A percentile compares a stretch with the other conserved stretches of the same genome.
Evolutionary conservation across 2,797 vertebrate genomes (phyloP).

Genomic region (Cichlasoma orientale): DNA sequence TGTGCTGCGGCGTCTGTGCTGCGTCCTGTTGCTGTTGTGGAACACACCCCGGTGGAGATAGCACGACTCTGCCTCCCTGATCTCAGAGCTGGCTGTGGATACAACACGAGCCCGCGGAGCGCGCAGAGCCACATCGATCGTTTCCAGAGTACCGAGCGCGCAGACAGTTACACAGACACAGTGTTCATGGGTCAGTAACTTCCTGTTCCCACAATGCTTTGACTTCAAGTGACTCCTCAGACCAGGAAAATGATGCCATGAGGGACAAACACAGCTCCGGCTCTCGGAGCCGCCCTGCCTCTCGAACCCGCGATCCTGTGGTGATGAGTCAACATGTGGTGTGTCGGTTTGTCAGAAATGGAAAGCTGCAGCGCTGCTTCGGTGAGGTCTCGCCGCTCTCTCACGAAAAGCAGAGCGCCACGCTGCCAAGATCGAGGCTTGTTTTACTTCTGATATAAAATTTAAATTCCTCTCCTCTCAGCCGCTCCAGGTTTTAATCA

Average conservation of each 20-base stretch:
- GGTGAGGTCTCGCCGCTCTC: conserved; percentile 9
- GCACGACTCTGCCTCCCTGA: conserved; percentile 48
- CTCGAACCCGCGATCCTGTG: not conserved
- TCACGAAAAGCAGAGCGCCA: conserved; percentile 14
- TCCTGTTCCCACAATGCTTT: not conserved
- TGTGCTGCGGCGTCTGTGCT: no score
- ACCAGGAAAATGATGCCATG: not conserved
- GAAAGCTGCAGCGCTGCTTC: not conserved
- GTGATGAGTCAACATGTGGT: not conserved
- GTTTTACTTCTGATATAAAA: conserved; percentile 33
- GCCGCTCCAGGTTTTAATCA: conserved; percentile 53
- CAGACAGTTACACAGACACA: conserved; percentile 6
- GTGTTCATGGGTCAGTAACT: not conserved
- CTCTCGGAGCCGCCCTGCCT: not conserved
- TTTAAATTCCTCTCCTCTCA: conserved; percentile 28
- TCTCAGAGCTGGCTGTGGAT: conserved; percentile 40
- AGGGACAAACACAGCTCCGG: conserved; percentile 2
- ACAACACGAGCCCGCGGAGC: conserved; percentile 17
- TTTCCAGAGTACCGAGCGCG: conserved; percentile 19
- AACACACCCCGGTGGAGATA: conserved; percentile 29
- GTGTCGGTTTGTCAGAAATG: conserved; percentile 18
- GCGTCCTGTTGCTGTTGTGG: not conserved
- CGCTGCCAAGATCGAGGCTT: conserved; percentile 17
- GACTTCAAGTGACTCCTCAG: not conserved
- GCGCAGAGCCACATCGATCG: conserved; percentile 2